Conservation (phyloP, 2,113 vertebrate genomes). For the Ctenodactylus gundi region DNA sequence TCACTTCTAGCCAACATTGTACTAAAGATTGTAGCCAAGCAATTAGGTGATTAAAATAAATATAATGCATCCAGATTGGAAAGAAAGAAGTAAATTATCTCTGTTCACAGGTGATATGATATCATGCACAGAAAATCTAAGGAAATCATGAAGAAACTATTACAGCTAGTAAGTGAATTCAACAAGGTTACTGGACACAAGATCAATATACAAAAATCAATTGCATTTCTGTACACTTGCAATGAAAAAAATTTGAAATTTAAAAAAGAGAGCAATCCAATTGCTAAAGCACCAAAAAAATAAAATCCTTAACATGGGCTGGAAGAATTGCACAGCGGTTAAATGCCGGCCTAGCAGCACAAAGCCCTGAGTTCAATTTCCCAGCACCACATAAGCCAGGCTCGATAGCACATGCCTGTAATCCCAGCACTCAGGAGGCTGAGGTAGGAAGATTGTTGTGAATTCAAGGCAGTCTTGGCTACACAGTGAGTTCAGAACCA, state of each 20-base stretch:
- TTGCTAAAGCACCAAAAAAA: not conserved
- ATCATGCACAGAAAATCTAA: not conserved
- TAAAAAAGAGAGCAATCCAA: not conserved
- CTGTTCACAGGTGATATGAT: not conserved
- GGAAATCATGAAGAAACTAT: not conserved
- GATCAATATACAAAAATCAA: not conserved
- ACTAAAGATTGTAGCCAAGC: not conserved
- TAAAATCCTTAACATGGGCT: too few relatives aligned
- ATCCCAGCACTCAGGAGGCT: too few relatives aligned
- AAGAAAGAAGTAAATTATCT: not conserved
- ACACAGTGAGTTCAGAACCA: too few relatives aligned
- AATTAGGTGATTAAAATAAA: not conserved
- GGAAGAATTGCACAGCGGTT: too few relatives aligned
- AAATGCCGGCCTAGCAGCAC: too few relatives aligned
- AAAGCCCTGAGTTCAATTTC: too few relatives aligned
- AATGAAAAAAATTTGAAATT: not conserved
- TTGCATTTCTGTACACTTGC: not conserved
- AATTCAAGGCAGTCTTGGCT: too few relatives aligned
- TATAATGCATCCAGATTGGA: not conserved
- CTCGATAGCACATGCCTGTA: too few relatives aligned
- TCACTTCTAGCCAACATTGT: not conserved
- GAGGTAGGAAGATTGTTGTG: too few relatives aligned
- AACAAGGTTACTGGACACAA: not conserved
- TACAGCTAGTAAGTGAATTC: not conserved
- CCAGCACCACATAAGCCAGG: too few relatives aligned